phyloP scores from a whole-genome alignment of 1,140 invertebrate species.

The Pantala flavescens region DNA sequence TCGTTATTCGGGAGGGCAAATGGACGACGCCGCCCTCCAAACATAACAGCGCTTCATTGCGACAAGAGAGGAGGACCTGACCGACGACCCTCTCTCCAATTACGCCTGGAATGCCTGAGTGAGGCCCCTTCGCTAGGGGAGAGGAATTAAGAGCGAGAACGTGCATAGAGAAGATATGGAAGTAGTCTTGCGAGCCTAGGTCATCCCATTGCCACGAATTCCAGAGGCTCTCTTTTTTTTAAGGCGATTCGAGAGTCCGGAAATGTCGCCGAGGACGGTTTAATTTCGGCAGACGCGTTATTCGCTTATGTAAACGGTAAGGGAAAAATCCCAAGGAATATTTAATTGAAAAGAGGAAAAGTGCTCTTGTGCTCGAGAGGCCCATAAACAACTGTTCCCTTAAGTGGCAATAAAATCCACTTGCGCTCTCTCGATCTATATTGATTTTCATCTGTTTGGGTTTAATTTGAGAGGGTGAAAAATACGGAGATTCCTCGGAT shows the following conservation, averaged over 20 bases:
- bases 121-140: not conserved
- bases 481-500: too few species aligned
- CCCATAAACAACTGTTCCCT: too few species aligned
- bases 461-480: too few species aligned
- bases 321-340: too few species aligned
- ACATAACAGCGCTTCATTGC: constrained; percentile 5
- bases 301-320: too few species aligned
- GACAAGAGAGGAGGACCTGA: not conserved
- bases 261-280: not conserved
- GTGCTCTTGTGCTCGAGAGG: too few species aligned
- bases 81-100: not conserved
- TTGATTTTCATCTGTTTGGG: too few species aligned
- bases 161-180: not conserved
- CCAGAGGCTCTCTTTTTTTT: not conserved
- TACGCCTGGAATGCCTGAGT: not conserved
- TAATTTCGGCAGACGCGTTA: not conserved
- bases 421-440: too few species aligned
- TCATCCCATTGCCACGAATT: not conserved
- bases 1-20: not conserved
- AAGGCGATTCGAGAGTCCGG: not conserved
- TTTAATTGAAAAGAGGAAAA: too few species aligned
- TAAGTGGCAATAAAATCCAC: too few species aligned
- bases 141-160: not conserved
- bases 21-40: not conserved
- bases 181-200: not conserved